phyloP scores from a whole-genome alignment of 2,888 invertebrate genomes.

The Leucoma salicis region DNA sequence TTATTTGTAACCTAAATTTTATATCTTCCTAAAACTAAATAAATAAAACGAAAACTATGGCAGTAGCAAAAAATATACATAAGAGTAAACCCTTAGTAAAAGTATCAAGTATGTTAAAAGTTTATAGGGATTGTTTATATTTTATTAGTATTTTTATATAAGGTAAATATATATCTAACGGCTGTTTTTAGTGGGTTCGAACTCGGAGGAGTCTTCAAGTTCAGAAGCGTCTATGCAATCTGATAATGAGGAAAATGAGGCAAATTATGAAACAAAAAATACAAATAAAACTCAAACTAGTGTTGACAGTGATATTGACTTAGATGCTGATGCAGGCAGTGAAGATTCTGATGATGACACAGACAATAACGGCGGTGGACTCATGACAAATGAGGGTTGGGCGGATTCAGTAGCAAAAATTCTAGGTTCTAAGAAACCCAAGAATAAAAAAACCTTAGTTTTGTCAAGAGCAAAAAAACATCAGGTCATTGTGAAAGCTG shows the following conservation, averaged over 20 bases:
- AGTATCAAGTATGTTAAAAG: constrained; percentile 51
- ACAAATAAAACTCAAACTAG: constrained; percentile 32
- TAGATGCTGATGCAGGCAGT: constrained; percentile 41
- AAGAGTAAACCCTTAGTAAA: constrained; percentile 54
- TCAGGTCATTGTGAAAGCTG: constrained; percentile 73
- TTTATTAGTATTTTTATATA: too few relatives aligned
- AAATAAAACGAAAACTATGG: constrained; percentile 33
- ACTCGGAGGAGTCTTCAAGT: constrained; percentile 49
- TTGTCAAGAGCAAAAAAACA: constrained; percentile 91
- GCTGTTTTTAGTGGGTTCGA: constrained; percentile 46
- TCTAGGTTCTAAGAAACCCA: constrained; percentile 87
- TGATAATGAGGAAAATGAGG: constrained; percentile 43
- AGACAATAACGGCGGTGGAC: constrained; percentile 31
- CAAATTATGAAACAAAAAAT: constrained; percentile 26
- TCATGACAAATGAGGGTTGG: constrained; percentile 87
- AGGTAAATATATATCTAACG: background rate
- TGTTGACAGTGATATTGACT: constrained; percentile 15
- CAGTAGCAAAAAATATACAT: constrained; percentile 40
- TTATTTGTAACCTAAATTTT: too few relatives aligned
- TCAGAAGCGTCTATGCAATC: constrained; percentile 48
- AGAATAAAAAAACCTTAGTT: constrained; percentile 87
- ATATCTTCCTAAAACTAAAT: too few relatives aligned
- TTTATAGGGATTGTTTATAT: too few relatives aligned
- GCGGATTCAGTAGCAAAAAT: constrained; percentile 92
- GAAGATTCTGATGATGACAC: constrained; percentile 27